Evolutionary conservation across 2,113 vertebrate genomes (phyloP).

Genomic region (Connochaetes taurinus): DNA sequence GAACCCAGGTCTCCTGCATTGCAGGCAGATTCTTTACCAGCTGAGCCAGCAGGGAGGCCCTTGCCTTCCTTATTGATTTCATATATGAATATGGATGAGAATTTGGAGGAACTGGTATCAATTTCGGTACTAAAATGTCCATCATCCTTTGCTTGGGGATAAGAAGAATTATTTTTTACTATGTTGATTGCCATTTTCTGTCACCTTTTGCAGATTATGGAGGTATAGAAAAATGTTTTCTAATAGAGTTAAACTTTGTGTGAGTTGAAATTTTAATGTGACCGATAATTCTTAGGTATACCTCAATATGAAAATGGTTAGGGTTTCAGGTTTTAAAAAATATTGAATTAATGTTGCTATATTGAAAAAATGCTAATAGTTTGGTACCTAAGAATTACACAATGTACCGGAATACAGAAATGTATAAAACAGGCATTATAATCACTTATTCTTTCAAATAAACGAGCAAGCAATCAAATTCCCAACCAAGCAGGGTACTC

Average conservation of each 20-base stretch:
- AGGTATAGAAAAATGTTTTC: not conserved
- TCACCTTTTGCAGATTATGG: not conserved
- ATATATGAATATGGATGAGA: not conserved
- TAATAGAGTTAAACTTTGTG: not conserved
- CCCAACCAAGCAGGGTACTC: not conserved
- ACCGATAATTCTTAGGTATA: not conserved
- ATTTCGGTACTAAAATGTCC: not conserved
- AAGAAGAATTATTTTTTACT: not conserved
- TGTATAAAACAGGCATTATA: not conserved
- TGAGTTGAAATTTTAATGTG: not conserved
- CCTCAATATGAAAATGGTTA: not conserved
- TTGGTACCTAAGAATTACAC: not conserved
- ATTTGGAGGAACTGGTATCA: not conserved
- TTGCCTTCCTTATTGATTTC: not conserved
- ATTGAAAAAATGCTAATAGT: not conserved
- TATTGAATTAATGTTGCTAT: not conserved
- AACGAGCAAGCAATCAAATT: not conserved
- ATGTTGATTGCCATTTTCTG: not conserved
- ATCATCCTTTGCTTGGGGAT: not conserved
- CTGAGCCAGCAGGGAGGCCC: not conserved
- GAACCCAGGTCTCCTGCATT: not conserved
- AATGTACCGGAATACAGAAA: not conserved
- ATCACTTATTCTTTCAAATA: not conserved
- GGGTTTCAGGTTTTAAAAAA: not conserved
- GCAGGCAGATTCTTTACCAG: not conserved